phyloP scores from a whole-genome alignment of 2,113 vertebrate genomes.

The Corythaixoides concolor region DNA sequence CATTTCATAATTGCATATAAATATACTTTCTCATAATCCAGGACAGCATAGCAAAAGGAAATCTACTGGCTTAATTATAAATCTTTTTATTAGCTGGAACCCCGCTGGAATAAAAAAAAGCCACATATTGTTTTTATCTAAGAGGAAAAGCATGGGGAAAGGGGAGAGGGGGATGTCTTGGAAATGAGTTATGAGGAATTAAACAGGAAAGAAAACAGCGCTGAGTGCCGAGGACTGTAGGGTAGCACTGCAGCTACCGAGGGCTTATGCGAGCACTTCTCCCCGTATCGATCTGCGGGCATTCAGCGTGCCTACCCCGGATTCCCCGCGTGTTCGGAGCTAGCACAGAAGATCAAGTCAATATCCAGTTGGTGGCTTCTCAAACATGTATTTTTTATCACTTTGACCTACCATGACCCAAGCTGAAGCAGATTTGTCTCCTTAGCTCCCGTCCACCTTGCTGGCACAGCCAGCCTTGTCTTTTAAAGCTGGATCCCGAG shows the following conservation, averaged over 20 bases:
- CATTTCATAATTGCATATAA: constrained; percentile 86
- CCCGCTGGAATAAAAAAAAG: constrained; percentile 66
- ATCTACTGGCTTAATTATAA: constrained; percentile 82
- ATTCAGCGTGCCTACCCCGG: background rate
- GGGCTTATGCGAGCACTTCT: background rate
- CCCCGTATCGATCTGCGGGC: background rate
- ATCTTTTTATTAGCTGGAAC: constrained; percentile 81
- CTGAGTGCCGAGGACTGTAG: background rate
- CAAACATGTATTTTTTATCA: background rate
- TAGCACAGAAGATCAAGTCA: background rate
- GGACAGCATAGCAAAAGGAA: constrained; percentile 76
- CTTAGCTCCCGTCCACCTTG: background rate
- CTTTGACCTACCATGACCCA: background rate
- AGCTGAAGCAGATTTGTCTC: background rate
- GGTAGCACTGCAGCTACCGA: accelerated
- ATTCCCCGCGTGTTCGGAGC: background rate
- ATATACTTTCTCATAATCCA: constrained; percentile 84
- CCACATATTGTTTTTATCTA: constrained; percentile 69
- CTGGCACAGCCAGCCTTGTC: background rate
- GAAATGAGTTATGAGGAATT: constrained; percentile 22
- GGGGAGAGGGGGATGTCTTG: background rate
- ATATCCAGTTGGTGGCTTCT: background rate
- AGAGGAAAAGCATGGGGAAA: background rate
- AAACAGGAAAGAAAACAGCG: background rate
- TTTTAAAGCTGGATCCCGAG: background rate